phyloP scores from a whole-genome alignment of 2,113 vertebrate genomes.

The Phainopepla nitens region DNA sequence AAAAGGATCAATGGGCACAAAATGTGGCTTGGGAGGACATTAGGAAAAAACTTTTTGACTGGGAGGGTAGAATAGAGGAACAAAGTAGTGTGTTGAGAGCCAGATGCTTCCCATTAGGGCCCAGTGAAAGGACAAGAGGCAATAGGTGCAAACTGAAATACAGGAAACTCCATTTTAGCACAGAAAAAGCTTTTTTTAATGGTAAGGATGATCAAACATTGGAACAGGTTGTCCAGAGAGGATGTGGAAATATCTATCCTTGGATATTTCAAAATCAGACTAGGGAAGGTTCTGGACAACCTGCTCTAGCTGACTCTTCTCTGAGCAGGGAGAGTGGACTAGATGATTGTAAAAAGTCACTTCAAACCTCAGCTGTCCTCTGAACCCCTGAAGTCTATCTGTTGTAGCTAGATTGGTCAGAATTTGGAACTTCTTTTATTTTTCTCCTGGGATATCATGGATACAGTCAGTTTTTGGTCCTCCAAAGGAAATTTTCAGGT shows the following conservation, averaged over 20 bases:
- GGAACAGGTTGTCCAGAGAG: background rate
- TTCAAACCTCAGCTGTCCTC: background rate
- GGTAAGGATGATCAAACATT: background rate
- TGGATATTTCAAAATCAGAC: background rate
- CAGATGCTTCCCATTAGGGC: background rate
- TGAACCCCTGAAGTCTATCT: background rate
- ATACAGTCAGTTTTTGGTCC: background rate
- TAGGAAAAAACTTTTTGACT: background rate
- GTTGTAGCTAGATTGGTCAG: background rate
- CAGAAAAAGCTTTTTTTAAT: background rate
- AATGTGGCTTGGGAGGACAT: background rate
- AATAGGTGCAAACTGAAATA: background rate
- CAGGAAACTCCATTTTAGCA: background rate
- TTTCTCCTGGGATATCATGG: rapidly evolving
- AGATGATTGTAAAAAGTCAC: background rate
- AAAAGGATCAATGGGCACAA: background rate
- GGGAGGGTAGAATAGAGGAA: background rate
- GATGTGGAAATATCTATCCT: background rate
- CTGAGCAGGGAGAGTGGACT: background rate
- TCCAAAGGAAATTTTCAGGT: background rate
- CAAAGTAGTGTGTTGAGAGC: background rate
- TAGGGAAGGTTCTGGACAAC: background rate
- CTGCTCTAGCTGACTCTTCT: background rate
- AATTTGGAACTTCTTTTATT: background rate
- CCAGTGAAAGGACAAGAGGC: background rate